Evolutionary conservation across 1,140 invertebrate genomes (phyloP), one percentile per base, ranked within the genome.

Genomic region (Plectus sambesii): DNA sequence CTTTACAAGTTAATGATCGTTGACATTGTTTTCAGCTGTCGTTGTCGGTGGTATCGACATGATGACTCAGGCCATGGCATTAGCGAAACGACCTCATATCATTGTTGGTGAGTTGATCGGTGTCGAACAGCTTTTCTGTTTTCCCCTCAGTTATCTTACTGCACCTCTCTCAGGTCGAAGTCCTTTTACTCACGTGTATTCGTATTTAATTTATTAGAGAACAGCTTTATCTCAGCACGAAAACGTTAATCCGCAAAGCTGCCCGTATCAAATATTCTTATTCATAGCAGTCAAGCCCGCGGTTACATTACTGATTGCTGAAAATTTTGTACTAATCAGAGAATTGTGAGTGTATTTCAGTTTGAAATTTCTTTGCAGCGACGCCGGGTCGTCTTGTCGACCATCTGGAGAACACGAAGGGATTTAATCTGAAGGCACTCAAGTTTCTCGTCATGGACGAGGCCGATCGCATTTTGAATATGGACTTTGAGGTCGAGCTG

Each of bases 41-140:
- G 84, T 98, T 64, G 89, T 98, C 33, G 93, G 93, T 47, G 93
- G 93, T 2, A 90, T 96, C 78, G 89, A 97, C 67, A 94, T 94
- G 87, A 83, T 87, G 61, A 81, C 84, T 0, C 93, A 98, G 69
- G 80, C 85, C 0, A 69, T 96, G 37, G 76, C 82, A 56, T 70
- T 98, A 17, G 85, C 86, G 0, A 94, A 92, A 66, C 92, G 93
- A 62, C 90, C 90, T 8, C 90, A 96, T 62, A 82, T 96, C 51
- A 79, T 97, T 39, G 86, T 97, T 51, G 73, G 72, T 73, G 60
- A 63, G 64, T 47, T 38, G 1, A 5, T 54, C 44, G n/a, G n/a
- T n/a, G n/a, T n/a, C n/a, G n/a, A n/a, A n/a, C n/a, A n/a, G n/a
- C n/a, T n/a, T n/a, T n/a, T n/a, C n/a, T n/a, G n/a, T n/a, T n/a